phyloP scores from a whole-genome alignment of 2,888 invertebrate species.

The Drosophila parthenogenetica region DNA sequence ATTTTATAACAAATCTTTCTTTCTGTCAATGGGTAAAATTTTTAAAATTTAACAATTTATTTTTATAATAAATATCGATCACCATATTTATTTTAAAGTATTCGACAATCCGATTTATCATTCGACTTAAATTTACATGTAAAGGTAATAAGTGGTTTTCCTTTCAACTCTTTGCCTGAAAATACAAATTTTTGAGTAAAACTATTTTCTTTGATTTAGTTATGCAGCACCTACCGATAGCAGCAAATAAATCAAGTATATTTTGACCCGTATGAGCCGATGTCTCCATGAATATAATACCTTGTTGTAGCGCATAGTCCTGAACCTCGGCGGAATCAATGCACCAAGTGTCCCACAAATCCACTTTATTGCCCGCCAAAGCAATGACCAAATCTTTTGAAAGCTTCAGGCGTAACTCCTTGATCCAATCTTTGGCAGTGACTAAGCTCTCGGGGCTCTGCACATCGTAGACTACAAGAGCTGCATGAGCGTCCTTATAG shows the following conservation, averaged over 20 bases:
- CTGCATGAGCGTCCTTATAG: conserved; percentile 97
- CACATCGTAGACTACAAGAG: conserved; percentile 99
- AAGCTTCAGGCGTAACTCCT: conserved; percentile 93
- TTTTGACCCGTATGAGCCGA: conserved; percentile 41
- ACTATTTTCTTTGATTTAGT: background rate
- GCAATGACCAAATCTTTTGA: conserved; percentile 28
- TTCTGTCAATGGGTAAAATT: too few relatives aligned
- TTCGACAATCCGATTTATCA: background rate
- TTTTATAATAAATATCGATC: too few relatives aligned
- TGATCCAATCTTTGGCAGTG: conserved; percentile 99
- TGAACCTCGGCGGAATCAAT: conserved; percentile 19
- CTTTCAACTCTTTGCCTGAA: conserved; percentile 25
- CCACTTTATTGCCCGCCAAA: conserved; percentile 38
- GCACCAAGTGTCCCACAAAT: conserved; percentile 18
- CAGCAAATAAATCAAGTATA: conserved; percentile 17
- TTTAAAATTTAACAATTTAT: too few relatives aligned
- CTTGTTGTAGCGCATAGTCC: conserved; percentile 25
- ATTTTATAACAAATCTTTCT: too few relatives aligned
- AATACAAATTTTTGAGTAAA: background rate
- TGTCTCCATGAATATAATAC: conserved; percentile 43
- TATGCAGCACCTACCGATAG: conserved; percentile 14
- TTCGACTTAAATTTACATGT: too few relatives aligned
- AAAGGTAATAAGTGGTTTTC: background rate
- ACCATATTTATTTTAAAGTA: conserved; percentile 2
- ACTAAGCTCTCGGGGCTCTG: conserved; percentile 99